Base-by-base conservation (phyloP, 1,140 invertebrate species). In the Dryas iulia region DNA sequence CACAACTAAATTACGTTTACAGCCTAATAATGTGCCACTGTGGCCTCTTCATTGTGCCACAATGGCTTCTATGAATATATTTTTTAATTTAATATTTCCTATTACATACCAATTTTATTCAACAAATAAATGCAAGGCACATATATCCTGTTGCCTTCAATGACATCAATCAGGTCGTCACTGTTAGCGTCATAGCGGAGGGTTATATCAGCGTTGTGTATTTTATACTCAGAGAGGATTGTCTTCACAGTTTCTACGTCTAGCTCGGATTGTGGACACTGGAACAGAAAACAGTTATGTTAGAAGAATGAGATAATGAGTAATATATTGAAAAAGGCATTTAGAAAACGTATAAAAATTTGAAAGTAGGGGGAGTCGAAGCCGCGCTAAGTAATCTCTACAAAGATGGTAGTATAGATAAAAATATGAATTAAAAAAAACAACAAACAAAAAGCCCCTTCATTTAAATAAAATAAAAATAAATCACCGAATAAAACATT, bases 121-220 rank as follows among this genome's bases (percentile, higher is more conserved):
- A 99, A 94, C 66, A 99, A 93, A 93, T 99, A 99, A 86, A 99
- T 99, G 91, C 98, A 99, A 1, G 99, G 99, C 68, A 99, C 95
- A 86, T 99, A 99, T 73, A 99, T 96, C 60, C 99, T 94, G 92
- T 99, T 99, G 63, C 99, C 99, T 93, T 99, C 99, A 79, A 99
- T 97, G 21, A 99, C 96, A 92, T 99, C 99, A 87, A 99, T 99
- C 11, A 99, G 92, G 92, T 99, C 99, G 90, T 99, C 99, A 75
- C 97, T 96, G 2, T 97, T 99, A 0, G 98, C 98, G 92, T 99
- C 99, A 83, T 97, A 98, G 74, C 97, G 94, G 5, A 99, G 91
- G 0, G 97, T 98, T 28, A 99, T 97, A 87, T 99, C 99, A 57
- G 99, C 99, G 93, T 99, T 99, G 84, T 99, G 98, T 69, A 99